Conservation (phyloP, 2,113 vertebrate genomes). For the Paradoxurus hermaphroditus region DNA sequence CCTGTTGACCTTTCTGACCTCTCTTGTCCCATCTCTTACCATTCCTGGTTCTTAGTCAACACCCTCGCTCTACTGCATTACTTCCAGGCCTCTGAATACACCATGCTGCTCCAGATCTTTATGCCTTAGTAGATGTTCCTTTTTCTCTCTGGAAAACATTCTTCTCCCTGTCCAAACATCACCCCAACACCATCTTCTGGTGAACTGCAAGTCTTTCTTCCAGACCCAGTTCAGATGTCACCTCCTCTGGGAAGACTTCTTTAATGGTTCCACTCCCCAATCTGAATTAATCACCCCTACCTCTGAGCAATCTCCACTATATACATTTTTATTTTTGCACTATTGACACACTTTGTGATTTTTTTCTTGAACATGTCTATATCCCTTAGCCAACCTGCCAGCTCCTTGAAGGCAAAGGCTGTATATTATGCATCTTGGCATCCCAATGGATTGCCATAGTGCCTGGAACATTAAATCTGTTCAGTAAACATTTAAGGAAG, state of each 20-base stretch:
- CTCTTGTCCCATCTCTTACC: background rate
- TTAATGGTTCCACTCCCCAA: no score
- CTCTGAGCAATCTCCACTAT: background rate
- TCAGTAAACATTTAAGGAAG: slow-evolving; percentile 15
- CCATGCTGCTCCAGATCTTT: background rate
- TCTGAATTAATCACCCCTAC: background rate
- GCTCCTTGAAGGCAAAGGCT: background rate
- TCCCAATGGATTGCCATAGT: background rate
- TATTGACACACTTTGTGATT: background rate
- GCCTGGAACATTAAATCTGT: background rate
- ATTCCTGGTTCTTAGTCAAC: background rate
- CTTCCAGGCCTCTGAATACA: background rate
- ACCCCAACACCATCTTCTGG: background rate
- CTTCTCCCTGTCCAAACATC: background rate
- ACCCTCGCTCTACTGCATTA: background rate
- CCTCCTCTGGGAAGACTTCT: background rate
- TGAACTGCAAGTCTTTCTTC: background rate
- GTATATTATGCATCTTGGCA: background rate
- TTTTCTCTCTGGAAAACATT: background rate
- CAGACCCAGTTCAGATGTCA: background rate
- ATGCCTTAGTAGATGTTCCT: background rate
- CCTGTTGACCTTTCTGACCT: background rate
- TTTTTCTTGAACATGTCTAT: background rate
- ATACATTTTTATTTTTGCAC: background rate
- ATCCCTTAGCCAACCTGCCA: background rate